phyloP scores from a whole-genome alignment of 2,888 invertebrate species.

The Rhagium mordax region DNA sequence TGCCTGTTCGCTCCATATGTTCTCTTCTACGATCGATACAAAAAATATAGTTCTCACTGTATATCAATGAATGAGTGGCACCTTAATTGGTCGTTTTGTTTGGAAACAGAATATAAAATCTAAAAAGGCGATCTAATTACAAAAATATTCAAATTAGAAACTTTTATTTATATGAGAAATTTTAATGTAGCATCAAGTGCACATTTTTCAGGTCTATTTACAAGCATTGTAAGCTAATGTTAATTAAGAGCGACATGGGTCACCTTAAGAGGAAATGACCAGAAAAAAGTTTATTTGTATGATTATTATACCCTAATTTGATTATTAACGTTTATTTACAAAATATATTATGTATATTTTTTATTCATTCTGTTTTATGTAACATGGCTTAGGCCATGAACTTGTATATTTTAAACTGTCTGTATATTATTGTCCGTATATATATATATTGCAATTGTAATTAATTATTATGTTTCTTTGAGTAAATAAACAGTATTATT shows the following conservation, averaged over 20 bases:
- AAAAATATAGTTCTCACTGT: slow-evolving; percentile 7
- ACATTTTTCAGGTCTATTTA: not conserved
- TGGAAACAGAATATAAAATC: slow-evolving; percentile 3
- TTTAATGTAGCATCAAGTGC: not conserved
- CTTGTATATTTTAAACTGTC: too few relatives aligned
- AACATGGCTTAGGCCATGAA: too few relatives aligned
- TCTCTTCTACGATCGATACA: not conserved
- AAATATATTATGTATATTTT: too few relatives aligned
- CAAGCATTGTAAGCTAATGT: not conserved
- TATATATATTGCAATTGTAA: too few relatives aligned
- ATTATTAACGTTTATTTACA: too few relatives aligned
- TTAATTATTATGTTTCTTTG: too few relatives aligned
- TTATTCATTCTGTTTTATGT: too few relatives aligned
- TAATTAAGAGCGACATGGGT: not conserved
- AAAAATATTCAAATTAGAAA: slow-evolving; percentile 4
- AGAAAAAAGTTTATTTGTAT: not conserved
- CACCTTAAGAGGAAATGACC: not conserved
- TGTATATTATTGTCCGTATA: too few relatives aligned
- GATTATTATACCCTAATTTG: too few relatives aligned
- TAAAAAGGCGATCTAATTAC: slow-evolving; percentile 6
- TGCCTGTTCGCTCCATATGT: slow-evolving; percentile 3
- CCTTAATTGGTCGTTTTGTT: slow-evolving; percentile 18
- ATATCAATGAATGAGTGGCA: slow-evolving; percentile 3
- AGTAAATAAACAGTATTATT: too few relatives aligned
- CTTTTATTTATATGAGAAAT: slow-evolving; percentile 12